Evolutionary conservation across 2,888 invertebrate species (phyloP).

Genomic region (Mechanitis messenoides): DNA sequence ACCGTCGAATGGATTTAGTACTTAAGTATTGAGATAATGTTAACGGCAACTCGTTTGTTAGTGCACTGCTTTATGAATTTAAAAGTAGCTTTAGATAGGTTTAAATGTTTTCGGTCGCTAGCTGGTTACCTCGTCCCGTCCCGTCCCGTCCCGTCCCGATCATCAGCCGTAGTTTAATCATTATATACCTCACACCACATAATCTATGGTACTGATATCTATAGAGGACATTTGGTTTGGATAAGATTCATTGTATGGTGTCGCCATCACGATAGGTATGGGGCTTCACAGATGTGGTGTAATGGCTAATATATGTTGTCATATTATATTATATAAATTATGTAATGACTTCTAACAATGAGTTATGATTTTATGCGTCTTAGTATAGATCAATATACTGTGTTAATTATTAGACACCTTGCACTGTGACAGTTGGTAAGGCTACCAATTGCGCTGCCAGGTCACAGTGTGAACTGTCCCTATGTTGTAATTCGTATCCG

Average conservation of each 20-base stretch:
- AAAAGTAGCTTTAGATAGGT: slow-evolving; percentile 8
- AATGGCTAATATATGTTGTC: slow-evolving; percentile 70
- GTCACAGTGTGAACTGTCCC: neutral
- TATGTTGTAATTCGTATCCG: slow-evolving; percentile 53
- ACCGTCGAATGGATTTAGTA: slow-evolving; percentile 38
- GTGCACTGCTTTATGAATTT: slow-evolving; percentile 43
- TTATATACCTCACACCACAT: slow-evolving; percentile 62
- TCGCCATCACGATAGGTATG: slow-evolving; percentile 66
- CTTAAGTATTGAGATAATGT: slow-evolving; percentile 42
- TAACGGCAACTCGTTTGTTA: slow-evolving; percentile 41
- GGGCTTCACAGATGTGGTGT: slow-evolving; percentile 71
- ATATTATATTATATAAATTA: slow-evolving; percentile 39
- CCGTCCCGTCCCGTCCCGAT: neutral
- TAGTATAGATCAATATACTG: slow-evolving; percentile 34
- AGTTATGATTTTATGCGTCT: slow-evolving; percentile 8
- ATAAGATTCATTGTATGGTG: slow-evolving; percentile 47
- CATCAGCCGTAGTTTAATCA: slow-evolving; percentile 7
- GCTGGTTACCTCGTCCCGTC: neutral
- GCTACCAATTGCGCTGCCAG: slow-evolving; percentile 2
- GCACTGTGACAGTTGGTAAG: slow-evolving; percentile 10
- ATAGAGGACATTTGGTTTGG: slow-evolving; percentile 29
- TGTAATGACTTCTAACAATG: slow-evolving; percentile 23
- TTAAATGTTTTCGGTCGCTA: slow-evolving; percentile 21
- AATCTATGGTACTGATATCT: slow-evolving; percentile 12
- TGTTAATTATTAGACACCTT: slow-evolving; percentile 48